Evolutionary conservation across 2,113 vertebrate genomes (phyloP), one percentile per base, ranked within the genome.

Genomic region (Heteronetta atricapilla): DNA sequence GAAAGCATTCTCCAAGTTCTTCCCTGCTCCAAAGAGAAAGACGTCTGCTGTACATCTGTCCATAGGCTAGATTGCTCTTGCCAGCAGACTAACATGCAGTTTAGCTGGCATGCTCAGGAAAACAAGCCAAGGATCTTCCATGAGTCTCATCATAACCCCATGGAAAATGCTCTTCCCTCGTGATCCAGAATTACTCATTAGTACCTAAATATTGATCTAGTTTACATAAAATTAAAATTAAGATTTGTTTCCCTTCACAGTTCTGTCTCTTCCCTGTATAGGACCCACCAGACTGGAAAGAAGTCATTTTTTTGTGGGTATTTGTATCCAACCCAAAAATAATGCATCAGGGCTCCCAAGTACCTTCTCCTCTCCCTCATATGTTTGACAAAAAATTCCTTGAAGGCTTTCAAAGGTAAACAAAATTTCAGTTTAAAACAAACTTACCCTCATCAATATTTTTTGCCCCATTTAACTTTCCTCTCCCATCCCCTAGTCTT

Each of bases 41-140:
- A 33, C 75, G 4, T 13, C 78, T 36, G 15, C 40, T 2, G 3
- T 40, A 13, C 0, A 0, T 40, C 48, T 46, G 40, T 42, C 81
- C 53, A 53, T 6, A 4, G 50, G 29, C 48, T 36, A 2, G 0
- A 26, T 0, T 22, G 25, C 4, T 84, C 59, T 40, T 62, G 58
- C 28, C 17, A 62, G 42, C 20, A 62, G 20, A 36, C 33, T 8
- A 13, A 17, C 28, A 42, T 7, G 66, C 44, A 26, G 3, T 29
- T 76, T n/a, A 52, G 36, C 4, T 55, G 15, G 34, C 26, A 78
- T 53, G 36, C 22, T 80, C 55, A 77, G 62, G 36, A 56, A 82
- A 53, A 66, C 13, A 46, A 67, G 60, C 40, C 36, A 63, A 53
- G 19, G 55, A 40, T 34, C 33, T 70, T 90, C 25, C 25, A 69